These are phyloP conservation scores for Armadillidium nasatum DNA, from an alignment of 1,140 invertebrate species.

Conservation along the genomic window DNA sequence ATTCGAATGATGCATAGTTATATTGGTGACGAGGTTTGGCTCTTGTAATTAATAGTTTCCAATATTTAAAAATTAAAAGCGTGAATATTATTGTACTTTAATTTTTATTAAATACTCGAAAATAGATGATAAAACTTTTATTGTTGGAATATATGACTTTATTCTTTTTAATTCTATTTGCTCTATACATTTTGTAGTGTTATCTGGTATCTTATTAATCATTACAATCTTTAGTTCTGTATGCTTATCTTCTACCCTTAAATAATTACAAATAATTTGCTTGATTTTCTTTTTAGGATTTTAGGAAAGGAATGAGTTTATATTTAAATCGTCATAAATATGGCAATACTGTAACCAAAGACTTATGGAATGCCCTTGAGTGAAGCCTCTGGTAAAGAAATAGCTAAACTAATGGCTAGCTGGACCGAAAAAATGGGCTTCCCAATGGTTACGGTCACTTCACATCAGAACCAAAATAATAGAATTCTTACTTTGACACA, in stretches of 20 bases:
- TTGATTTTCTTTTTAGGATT: slow-evolving; percentile 51
- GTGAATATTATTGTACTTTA: too few relatives aligned
- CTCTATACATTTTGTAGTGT: too few relatives aligned
- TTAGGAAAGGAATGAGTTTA: slow-evolving; percentile 88
- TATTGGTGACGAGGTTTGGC: slow-evolving; percentile 79
- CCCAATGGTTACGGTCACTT: slow-evolving; percentile 48
- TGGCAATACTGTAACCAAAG: slow-evolving; percentile 85
- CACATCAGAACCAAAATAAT: slow-evolving; percentile 51
- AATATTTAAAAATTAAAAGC: too few relatives aligned
- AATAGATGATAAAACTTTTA: too few relatives aligned
- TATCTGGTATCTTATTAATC: too few relatives aligned
- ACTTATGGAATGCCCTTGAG: slow-evolving; percentile 88
- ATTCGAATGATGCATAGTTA: slow-evolving; percentile 95
- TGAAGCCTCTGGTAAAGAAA: slow-evolving; percentile 84
- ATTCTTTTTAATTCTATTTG: too few relatives aligned
- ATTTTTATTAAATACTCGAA: too few relatives aligned
- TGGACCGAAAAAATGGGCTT: slow-evolving; percentile 62
- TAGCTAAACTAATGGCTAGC: slow-evolving; percentile 75
- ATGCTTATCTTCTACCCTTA: too few relatives aligned
- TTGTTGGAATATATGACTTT: too few relatives aligned
- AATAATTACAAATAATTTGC: too few relatives aligned
- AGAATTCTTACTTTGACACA: slow-evolving; percentile 70
- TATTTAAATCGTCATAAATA: slow-evolving; percentile 87
- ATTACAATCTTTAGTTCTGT: too few relatives aligned
- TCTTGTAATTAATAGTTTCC: too few relatives aligned